Conservation (phyloP, 1,140 invertebrate species). For the Cecropterus lyciades region DNA sequence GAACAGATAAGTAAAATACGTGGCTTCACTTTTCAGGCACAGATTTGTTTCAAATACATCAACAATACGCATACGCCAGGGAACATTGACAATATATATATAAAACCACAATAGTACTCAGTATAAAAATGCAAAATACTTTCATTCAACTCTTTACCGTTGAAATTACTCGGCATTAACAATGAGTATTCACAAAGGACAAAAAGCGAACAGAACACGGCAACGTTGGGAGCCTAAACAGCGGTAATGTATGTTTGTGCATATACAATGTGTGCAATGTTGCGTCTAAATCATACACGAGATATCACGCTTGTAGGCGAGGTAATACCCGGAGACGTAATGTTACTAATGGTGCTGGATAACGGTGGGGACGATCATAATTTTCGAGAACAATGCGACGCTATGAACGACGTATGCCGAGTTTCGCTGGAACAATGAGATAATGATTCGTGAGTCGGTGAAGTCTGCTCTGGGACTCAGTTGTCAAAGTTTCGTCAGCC, state of each 20-base stretch:
- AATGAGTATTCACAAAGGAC: constrained; percentile 29
- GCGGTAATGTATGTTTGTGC: constrained; percentile 17
- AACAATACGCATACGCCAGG: no score
- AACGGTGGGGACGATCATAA: constrained; percentile 64
- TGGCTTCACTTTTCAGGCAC: no score
- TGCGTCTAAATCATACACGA: constrained; percentile 45
- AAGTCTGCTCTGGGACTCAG: constrained; percentile 49
- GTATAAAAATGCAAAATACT: neutral
- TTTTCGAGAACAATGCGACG: constrained; percentile 61
- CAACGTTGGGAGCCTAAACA: constrained; percentile 12
- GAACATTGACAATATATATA: neutral
- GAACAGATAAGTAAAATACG: no score
- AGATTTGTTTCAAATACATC: no score
- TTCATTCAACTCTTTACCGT: constrained; percentile 2
- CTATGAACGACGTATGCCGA: constrained; percentile 57
- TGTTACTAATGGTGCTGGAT: constrained; percentile 62
- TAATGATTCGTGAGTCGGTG: constrained; percentile 65
- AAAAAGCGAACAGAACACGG: constrained; percentile 20
- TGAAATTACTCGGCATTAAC: constrained; percentile 11
- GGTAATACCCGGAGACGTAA: constrained; percentile 56
- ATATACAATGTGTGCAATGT: constrained; percentile 26
- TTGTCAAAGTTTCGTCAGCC: constrained; percentile 28
- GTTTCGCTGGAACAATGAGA: constrained; percentile 58
- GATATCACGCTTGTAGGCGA: constrained; percentile 49
- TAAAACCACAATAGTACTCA: neutral